Conservation (phyloP, 1,140 invertebrate species). For the Bombus polaris region DNA sequence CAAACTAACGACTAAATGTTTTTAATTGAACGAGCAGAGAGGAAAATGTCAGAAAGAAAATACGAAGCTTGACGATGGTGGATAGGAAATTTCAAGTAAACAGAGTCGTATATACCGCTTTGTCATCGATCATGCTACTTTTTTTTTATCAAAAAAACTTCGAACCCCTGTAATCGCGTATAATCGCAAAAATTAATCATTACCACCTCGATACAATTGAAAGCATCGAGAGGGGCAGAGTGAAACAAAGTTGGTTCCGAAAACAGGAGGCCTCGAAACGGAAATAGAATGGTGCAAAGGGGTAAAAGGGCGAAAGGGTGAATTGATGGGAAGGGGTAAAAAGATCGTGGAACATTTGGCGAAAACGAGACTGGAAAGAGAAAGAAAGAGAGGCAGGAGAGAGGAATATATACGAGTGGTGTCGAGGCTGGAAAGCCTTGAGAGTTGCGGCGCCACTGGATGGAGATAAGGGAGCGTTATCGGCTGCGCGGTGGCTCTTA, state of each 20-base stretch:
- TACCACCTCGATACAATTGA: background rate
- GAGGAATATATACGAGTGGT: constrained; percentile 53
- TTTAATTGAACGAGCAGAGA: too few species aligned
- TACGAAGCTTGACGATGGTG: too few species aligned
- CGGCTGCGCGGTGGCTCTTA: constrained; percentile 80
- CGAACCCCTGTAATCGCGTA: too few species aligned
- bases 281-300: constrained; percentile 7
- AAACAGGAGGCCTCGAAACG: constrained; percentile 3
- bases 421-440: constrained; percentile 76
- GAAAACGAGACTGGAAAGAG: constrained; percentile 51
- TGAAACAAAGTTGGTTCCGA: background rate
- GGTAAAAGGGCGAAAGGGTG: background rate
- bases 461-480: constrained; percentile 82
- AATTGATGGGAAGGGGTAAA: background rate
- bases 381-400: background rate
- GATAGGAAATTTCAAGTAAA: too few species aligned
- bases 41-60: too few species aligned
- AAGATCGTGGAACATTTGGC: constrained; percentile 50
- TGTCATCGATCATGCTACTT: too few species aligned
- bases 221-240: background rate
- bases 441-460: constrained; percentile 83
- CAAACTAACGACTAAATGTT: too few species aligned
- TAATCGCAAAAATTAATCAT: background rate
- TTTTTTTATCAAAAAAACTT: background rate
- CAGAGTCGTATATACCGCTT: too few species aligned